These are phyloP conservation scores for Nephrotoma flavescens DNA, from an alignment of 2,888 invertebrate species.

Conservation along the genomic window DNA sequence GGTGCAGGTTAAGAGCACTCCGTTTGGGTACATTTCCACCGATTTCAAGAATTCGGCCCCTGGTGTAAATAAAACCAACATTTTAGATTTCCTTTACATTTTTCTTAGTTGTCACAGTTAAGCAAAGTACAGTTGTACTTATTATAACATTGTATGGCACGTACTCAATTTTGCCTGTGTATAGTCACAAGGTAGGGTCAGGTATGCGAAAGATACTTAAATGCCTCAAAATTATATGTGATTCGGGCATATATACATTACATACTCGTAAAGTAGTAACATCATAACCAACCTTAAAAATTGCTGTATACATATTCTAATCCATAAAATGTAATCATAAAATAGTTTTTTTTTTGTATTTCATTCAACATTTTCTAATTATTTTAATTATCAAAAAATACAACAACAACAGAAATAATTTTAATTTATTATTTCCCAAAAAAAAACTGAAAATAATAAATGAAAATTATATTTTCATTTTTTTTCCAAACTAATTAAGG, in stretches of 20 bases:
- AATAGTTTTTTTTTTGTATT: background rate
- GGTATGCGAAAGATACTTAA: too few species aligned
- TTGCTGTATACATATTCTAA: background rate
- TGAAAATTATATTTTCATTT: background rate
- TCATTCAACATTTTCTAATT: background rate
- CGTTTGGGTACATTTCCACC: too few species aligned
- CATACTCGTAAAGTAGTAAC: background rate
- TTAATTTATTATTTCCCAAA: slow-evolving; percentile 2
- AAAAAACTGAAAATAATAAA: background rate
- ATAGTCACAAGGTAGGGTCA: too few species aligned
- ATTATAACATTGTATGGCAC: too few species aligned
- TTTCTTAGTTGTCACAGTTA: too few species aligned
- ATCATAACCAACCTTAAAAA: background rate
- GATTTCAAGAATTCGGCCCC: too few species aligned
- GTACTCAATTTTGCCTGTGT: too few species aligned
- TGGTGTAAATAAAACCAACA: too few species aligned
- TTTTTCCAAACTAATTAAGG: slow-evolving; percentile 2
- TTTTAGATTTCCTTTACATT: too few species aligned
- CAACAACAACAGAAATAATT: background rate
- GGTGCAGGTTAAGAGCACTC: too few species aligned
- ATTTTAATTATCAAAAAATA: background rate
- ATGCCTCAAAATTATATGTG: too few species aligned
- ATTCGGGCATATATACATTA: background rate
- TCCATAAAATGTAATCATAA: background rate
- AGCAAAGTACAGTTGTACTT: too few species aligned